Conservation (phyloP, 2,888 invertebrate species). For the Athalia circularis region DNA sequence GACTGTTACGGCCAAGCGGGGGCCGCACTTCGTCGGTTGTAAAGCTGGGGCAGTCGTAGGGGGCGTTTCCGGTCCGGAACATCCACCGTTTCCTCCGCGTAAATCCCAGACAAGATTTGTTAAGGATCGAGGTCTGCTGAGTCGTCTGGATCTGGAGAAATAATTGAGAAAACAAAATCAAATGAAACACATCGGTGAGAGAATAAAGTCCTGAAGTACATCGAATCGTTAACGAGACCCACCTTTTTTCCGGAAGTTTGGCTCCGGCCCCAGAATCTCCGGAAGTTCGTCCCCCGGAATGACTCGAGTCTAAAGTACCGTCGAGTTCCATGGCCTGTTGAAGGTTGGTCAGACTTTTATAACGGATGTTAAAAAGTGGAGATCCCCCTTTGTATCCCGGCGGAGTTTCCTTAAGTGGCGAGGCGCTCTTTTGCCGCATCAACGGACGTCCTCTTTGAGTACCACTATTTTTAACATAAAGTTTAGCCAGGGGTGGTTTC, state of each 20-base stretch:
- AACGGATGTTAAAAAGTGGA: conserved; percentile 85
- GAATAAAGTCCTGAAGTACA: conserved; percentile 16
- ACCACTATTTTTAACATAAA: conserved; percentile 86
- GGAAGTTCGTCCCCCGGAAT: conserved; percentile 90
- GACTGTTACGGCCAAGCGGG: conserved; percentile 74
- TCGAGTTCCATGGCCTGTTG: conserved; percentile 83
- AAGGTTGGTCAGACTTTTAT: conserved; percentile 79
- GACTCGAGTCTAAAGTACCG: conserved; percentile 92
- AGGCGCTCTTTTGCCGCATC: conserved; percentile 83
- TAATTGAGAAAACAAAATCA: background rate
- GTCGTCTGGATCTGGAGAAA: conserved; percentile 78
- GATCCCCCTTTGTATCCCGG: conserved; percentile 85
- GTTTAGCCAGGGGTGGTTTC: conserved; percentile 80
- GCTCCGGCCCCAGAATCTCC: conserved; percentile 87
- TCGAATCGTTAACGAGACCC: conserved; percentile 37
- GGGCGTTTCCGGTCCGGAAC: conserved; percentile 69
- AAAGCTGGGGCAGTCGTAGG: conserved; percentile 70
- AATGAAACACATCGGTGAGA: background rate
- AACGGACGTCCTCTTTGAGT: conserved; percentile 81
- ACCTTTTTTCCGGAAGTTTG: conserved; percentile 88
- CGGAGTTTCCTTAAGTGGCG: conserved; percentile 83
- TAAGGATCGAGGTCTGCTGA: conserved; percentile 89
- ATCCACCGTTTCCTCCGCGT: conserved; percentile 70
- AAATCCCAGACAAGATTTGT: conserved; percentile 91
- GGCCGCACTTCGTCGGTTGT: conserved; percentile 75